A percentile compares a stretch with the other conserved stretches of the same genome.
Conservation (phyloP, 2,888 invertebrate species). For the Drosophila neotestacea region DNA sequence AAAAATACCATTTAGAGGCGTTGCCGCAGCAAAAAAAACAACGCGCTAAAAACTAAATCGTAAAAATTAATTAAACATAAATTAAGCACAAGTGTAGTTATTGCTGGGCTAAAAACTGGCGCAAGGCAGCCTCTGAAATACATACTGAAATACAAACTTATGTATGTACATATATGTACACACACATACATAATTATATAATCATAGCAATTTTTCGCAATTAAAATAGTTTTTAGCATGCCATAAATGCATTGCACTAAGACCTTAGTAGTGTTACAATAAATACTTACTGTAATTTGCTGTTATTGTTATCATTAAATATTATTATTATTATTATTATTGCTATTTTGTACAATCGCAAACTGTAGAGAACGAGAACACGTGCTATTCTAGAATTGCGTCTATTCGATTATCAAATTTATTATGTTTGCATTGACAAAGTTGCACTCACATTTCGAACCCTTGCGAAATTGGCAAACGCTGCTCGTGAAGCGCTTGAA, state of each 20-base stretch:
- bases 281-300: slow-evolving; percentile 12
- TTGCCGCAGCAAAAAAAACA: slow-evolving; percentile 45
- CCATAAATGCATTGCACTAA: slow-evolving; percentile 20
- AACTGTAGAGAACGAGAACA: slow-evolving; percentile 24
- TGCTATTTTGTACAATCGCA: slow-evolving; percentile 5
- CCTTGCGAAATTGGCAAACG: slow-evolving; percentile 73
- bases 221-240: slow-evolving; percentile 31
- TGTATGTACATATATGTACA: too few species aligned
- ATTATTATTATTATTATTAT: slow-evolving; percentile 5
- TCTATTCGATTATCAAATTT: slow-evolving; percentile 33
- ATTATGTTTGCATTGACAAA: slow-evolving; percentile 69
- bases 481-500: slow-evolving; percentile 68
- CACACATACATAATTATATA: slow-evolving; percentile 61
- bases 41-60: slow-evolving; percentile 36
- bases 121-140: slow-evolving; percentile 58
- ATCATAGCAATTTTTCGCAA: slow-evolving; percentile 47
- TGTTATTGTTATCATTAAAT: slow-evolving; percentile 11
- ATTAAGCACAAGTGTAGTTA: slow-evolving; percentile 50
- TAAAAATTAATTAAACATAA: slow-evolving; percentile 58
- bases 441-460: slow-evolving; percentile 61
- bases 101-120: slow-evolving; percentile 60
- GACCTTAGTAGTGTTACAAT: slow-evolving; percentile 14
- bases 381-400: slow-evolving; percentile 37
- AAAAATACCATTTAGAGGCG: slow-evolving; percentile 55
- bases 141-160: slow-evolving; percentile 15